phyloP scores from a whole-genome alignment of 2,113 vertebrate genomes.

The Gnathonemus echidnorhynchus region DNA sequence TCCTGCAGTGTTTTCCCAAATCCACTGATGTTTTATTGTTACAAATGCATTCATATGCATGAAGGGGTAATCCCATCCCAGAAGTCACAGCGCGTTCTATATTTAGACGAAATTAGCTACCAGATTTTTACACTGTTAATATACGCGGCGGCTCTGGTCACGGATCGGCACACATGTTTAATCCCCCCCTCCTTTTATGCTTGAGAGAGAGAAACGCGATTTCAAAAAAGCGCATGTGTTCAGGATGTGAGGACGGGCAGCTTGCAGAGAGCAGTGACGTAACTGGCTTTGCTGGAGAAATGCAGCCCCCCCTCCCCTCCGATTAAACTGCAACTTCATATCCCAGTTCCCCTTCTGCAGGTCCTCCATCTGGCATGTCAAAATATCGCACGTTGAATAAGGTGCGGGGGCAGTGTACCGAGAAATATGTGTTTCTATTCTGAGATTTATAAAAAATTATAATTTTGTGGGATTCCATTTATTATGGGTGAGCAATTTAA shows the following conservation, averaged over 20 bases:
- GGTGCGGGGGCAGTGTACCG: background rate
- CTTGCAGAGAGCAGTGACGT: background rate
- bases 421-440: background rate
- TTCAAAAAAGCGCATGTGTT: background rate
- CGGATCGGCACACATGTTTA: background rate
- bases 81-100: slow-evolving; percentile 29
- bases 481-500: background rate
- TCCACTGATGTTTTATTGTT: background rate
- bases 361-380: background rate
- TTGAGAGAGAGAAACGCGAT: background rate
- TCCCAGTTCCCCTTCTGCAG: background rate
- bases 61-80: slow-evolving; percentile 33
- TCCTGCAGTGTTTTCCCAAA: background rate
- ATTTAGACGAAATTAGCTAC: slow-evolving; percentile 22
- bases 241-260: background rate
- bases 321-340: background rate
- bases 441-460: background rate
- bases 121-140: background rate
- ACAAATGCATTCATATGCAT: slow-evolving; percentile 15
- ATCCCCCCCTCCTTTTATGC: background rate
- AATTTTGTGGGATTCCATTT: background rate
- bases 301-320: background rate
- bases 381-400: background rate
- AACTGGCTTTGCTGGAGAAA: background rate
- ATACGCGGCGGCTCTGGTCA: background rate